These are phyloP conservation scores for Machimus atricapillus DNA, from an alignment of 2,888 invertebrate genomes.

Conservation along the genomic window DNA sequence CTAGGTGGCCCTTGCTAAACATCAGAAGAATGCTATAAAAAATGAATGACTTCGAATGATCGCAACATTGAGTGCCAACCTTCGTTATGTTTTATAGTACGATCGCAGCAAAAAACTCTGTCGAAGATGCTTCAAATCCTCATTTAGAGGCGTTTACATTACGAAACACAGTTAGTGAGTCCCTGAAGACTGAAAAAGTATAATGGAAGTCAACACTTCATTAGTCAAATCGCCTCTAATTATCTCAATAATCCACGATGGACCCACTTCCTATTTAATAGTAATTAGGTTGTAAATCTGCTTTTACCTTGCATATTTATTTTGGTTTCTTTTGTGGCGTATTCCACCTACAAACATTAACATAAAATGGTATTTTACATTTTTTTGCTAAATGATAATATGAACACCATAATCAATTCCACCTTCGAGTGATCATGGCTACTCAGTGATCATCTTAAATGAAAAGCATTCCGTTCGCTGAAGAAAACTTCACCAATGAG, in stretches of 20 bases:
- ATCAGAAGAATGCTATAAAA: neutral
- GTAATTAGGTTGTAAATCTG: neutral
- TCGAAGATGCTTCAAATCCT: neutral
- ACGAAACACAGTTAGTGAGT: neutral
- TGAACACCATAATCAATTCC: neutral
- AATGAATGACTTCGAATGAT: neutral
- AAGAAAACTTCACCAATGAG: neutral
- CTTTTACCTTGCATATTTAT: neutral
- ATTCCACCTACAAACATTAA: neutral
- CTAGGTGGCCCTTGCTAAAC: neutral
- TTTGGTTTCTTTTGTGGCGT: neutral
- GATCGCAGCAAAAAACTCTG: neutral
- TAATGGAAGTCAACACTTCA: neutral
- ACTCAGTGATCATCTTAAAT: neutral
- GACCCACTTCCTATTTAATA: neutral
- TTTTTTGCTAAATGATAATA: neutral
- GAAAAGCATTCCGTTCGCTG: neutral
- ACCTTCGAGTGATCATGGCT: neutral
- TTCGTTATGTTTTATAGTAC: neutral
- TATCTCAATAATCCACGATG: neutral
- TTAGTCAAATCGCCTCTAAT: neutral
- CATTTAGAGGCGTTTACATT: neutral
- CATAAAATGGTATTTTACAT: neutral
- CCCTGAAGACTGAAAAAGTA: neutral
- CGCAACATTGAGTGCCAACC: neutral